These are phyloP conservation scores for Cranoglanis bouderius DNA, from an alignment of 2,113 vertebrate species.

Conservation along the genomic window DNA sequence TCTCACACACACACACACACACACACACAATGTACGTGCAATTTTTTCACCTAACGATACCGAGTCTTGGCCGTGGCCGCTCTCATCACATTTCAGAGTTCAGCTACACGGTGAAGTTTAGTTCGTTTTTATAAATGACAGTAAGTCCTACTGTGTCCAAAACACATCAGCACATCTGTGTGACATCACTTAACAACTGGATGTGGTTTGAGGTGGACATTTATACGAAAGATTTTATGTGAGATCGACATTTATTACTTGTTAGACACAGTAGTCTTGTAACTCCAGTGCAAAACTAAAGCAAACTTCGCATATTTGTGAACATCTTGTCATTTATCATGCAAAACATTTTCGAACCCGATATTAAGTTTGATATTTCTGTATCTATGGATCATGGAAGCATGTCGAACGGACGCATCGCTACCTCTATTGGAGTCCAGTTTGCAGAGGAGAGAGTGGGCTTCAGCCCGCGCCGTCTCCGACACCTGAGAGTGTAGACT, in stretches of 20 bases:
- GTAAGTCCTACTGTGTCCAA: background rate
- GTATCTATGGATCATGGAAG: background rate
- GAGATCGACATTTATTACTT: too few relatives aligned
- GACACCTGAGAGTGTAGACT: slow-evolving; percentile 98
- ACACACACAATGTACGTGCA: background rate
- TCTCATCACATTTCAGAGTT: background rate
- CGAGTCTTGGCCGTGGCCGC: too few relatives aligned
- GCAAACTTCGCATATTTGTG: background rate
- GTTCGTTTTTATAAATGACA: background rate
- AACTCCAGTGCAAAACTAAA: background rate
- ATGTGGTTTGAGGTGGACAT: background rate
- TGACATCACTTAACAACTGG: background rate
- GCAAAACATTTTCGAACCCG: background rate
- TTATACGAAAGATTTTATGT: too few relatives aligned
- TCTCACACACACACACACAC: slow-evolving; percentile 49
- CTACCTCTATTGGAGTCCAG: slow-evolving; percentile 89
- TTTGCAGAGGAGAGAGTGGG: slow-evolving; percentile 81
- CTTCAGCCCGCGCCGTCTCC: slow-evolving; percentile 87
- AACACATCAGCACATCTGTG: background rate
- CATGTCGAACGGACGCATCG: background rate
- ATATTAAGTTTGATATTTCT: background rate
- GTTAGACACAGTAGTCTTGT: background rate
- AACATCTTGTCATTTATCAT: background rate
- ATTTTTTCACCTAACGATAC: background rate
- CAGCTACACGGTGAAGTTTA: background rate